phyloP scores from a whole-genome alignment of 2,113 vertebrate species.

The Bufo bufo region DNA sequence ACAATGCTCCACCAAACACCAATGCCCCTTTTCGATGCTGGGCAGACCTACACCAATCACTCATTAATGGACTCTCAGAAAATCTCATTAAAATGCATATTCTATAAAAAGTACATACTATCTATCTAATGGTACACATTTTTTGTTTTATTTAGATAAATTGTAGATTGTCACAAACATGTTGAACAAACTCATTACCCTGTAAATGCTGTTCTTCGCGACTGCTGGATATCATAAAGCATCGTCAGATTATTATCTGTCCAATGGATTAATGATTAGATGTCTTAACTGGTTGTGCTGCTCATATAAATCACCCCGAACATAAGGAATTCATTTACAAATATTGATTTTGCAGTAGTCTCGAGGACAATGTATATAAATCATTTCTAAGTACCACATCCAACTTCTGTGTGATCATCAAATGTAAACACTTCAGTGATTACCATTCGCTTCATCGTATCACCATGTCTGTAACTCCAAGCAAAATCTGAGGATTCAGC shows the following conservation, averaged over 20 bases:
- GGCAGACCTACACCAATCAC: background rate
- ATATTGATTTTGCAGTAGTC: slow-evolving; percentile 46
- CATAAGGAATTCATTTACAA: slow-evolving; percentile 36
- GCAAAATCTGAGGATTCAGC: too few species aligned
- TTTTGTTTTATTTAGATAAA: background rate
- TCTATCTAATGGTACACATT: background rate
- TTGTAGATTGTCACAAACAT: background rate
- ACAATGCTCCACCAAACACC: too few species aligned
- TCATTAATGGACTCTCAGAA: background rate
- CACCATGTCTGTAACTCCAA: background rate
- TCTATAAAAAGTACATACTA: background rate
- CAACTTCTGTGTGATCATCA: slow-evolving; percentile 9
- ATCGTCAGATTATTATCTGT: slow-evolving; percentile 49
- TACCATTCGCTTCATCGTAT: background rate
- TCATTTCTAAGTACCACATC: slow-evolving; percentile 25
- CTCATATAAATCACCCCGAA: slow-evolving; percentile 43
- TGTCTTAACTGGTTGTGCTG: background rate
- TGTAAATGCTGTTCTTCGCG: slow-evolving; percentile 16
- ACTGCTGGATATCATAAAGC: slow-evolving; percentile 36
- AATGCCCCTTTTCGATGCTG: too few species aligned
- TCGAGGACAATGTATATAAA: slow-evolving; percentile 37
- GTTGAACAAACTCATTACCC: slow-evolving; percentile 40
- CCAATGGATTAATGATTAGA: slow-evolving; percentile 43
- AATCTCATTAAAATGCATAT: too few species aligned
- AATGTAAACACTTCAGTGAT: background rate